Evolutionary conservation across 2,888 invertebrate species (phyloP), one percentile per base, ranked within the genome.

Genomic region (Lithophane socia): DNA sequence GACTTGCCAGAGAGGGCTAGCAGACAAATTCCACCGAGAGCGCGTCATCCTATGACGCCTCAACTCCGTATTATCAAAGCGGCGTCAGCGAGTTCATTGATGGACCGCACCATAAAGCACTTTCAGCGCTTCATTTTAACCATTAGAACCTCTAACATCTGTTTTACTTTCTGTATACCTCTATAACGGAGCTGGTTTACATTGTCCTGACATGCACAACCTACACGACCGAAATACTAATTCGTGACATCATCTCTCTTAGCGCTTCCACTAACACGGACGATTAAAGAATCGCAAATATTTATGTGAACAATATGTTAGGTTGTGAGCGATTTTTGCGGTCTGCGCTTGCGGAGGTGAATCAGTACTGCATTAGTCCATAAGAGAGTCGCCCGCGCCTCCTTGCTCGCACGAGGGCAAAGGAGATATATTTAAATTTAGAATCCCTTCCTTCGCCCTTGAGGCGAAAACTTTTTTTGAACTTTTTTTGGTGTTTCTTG

Each of bases 281-380:
- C 88, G 83, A 87, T 88, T 88, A 87, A 88, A 90, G 91, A 91
- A 92, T 91, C 84, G 88, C 91, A 91, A 94, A 94, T 93, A 90
- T 94, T 94, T 94, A 94, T 92, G 93, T 92, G 93, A 95, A 96
- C 94, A 96, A 95, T 95, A 91, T 92, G 93, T 93, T 94, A 92
- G 91, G 90, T 88, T 91, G 92, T 90, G 90, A 89, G 91, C 94
- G 92, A 94, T 94, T 95, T 94, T 94, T 94, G 95, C 94, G 94
- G 93, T 92, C 90, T 90, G 93, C 93, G 93, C 94, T 90, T 88
- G 85, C 86, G 80, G 92, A 92, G 92, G 94, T 96, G 96, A 96
- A 94, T 96, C 96, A 96, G 96, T 96, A 91, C 91, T 92, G 93
- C 92, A 94, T 95, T 94, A 95, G 95, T 92, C 95, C 94, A 96